These are phyloP conservation scores for Aricia agestis DNA, from an alignment of 1,140 invertebrate genomes.

Conservation along the genomic window DNA sequence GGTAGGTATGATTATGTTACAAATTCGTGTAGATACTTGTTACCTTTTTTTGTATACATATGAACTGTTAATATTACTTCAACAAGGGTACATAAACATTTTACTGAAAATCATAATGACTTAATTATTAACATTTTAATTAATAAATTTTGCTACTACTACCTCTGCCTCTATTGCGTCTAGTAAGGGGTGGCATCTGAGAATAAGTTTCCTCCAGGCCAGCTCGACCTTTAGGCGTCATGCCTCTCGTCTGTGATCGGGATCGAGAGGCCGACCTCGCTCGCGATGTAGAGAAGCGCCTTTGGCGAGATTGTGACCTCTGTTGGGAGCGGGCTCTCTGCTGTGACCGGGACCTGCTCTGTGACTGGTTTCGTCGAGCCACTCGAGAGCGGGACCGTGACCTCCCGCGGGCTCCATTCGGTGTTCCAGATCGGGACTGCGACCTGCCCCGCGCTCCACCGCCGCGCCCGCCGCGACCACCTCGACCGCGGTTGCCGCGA, in stretches of 20 bases:
- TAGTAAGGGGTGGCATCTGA: slow-evolving; percentile 48
- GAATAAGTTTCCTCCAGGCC: slow-evolving; percentile 48
- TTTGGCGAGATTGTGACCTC: slow-evolving; percentile 46
- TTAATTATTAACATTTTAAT: neutral
- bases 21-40: slow-evolving; percentile 3
- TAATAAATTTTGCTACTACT: slow-evolving; percentile 38
- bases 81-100: no score
- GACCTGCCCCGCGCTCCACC: slow-evolving; percentile 35
- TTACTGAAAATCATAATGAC: no score
- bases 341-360: slow-evolving; percentile 29
- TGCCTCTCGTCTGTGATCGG: slow-evolving; percentile 46
- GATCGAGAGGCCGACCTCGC: slow-evolving; percentile 51
- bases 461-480: slow-evolving; percentile 36
- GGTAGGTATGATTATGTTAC: neutral
- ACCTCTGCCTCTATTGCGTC: slow-evolving; percentile 35
- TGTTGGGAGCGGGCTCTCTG: slow-evolving; percentile 34
- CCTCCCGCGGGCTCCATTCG: slow-evolving; percentile 36
- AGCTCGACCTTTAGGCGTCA: slow-evolving; percentile 61
- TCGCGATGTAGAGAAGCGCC: slow-evolving; percentile 44
- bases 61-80: no score
- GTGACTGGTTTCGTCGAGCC: slow-evolving; percentile 28
- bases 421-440: slow-evolving; percentile 36
- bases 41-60: no score
- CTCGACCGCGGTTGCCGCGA: slow-evolving; percentile 44
- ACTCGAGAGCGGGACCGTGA: slow-evolving; percentile 48